phyloP scores from a whole-genome alignment of 1,140 invertebrate species.

The Drosophila ercepeae region DNA sequence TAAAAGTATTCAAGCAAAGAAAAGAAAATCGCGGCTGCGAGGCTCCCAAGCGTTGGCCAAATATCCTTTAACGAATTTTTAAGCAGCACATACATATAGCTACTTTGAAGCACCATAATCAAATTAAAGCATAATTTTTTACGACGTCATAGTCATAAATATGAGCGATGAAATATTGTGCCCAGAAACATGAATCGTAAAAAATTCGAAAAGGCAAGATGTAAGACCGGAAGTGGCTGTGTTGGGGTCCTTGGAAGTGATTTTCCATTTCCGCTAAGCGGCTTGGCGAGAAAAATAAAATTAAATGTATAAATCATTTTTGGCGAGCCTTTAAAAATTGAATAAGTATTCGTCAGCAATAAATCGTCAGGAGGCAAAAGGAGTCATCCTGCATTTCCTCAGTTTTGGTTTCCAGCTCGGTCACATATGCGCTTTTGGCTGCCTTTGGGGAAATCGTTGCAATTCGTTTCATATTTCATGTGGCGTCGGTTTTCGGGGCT shows the following conservation, averaged over 20 bases:
- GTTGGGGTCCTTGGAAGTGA: conserved; percentile 46
- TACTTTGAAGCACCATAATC: conserved; percentile 62
- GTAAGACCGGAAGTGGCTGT: conserved; percentile 18
- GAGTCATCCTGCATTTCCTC: conserved; percentile 22
- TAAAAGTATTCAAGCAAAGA: conserved; percentile 8
- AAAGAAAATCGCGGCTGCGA: conserved; percentile 31
- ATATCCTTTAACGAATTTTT: conserved; percentile 67
- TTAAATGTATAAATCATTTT: conserved; percentile 81
- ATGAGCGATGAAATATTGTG: conserved; percentile 72
- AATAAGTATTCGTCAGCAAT: conserved; percentile 81
- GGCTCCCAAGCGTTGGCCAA: conserved; percentile 35
- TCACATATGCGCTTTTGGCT: conserved; percentile 64
- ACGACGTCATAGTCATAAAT: conserved; percentile 81
- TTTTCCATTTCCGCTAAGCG: conserved; percentile 58
- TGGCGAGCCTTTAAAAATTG: conserved; percentile 71
- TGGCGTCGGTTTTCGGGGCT: conserved; percentile 43
- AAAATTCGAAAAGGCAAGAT: not conserved
- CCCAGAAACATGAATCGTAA: conserved; percentile 52
- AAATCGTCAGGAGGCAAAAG: conserved; percentile 50
- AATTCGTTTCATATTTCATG: conserved; percentile 80
- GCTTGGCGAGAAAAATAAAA: conserved; percentile 70
- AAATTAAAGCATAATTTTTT: conserved; percentile 83
- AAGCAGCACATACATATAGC: conserved; percentile 15
- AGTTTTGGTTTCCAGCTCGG: conserved; percentile 24
- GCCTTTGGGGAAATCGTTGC: conserved; percentile 72